Conservation (phyloP, 2,797 vertebrate species). For the Danio aesculapii region DNA sequence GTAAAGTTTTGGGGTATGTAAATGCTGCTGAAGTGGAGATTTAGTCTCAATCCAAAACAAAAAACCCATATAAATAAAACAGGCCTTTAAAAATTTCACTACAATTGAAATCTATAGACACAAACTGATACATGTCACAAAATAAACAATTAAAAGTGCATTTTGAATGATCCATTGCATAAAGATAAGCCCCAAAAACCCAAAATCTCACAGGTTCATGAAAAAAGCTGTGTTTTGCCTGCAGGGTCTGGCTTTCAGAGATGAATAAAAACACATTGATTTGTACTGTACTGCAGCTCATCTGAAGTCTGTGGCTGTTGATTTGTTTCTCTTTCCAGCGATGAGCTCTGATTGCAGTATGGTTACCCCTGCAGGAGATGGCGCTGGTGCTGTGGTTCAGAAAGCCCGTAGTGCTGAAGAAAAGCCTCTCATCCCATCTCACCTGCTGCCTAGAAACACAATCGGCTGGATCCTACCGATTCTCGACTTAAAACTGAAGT, state of each 20-base stretch:
- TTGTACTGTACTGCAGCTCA: slow-evolving; percentile 27
- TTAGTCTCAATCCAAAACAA: too few relatives aligned
- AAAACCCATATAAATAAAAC: too few relatives aligned
- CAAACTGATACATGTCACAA: too few relatives aligned
- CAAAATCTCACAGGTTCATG: too few relatives aligned
- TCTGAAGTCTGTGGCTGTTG: slow-evolving; percentile 50
- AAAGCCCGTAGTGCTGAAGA: slow-evolving; percentile 51
- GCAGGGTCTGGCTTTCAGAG: not conserved
- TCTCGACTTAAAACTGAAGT: slow-evolving; percentile 18
- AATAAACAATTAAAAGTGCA: too few relatives aligned
- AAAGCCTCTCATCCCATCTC: slow-evolving; percentile 49
- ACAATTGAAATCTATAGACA: too few relatives aligned
- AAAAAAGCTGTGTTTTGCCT: too few relatives aligned
- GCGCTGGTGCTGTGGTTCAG: slow-evolving; percentile 75
- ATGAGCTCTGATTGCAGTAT: slow-evolving; percentile 84
- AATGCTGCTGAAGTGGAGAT: too few relatives aligned
- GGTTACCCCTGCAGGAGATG: slow-evolving; percentile 80
- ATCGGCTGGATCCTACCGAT: slow-evolving; percentile 27
- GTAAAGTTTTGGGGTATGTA: too few relatives aligned
- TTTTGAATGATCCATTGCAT: too few relatives aligned
- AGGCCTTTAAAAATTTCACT: too few relatives aligned
- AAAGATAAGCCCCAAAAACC: too few relatives aligned
- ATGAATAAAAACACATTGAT: not conserved
- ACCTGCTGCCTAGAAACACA: slow-evolving; percentile 66
- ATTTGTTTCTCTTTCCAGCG: slow-evolving; percentile 72